Evolutionary conservation across 2,797 vertebrate species (phyloP).

Genomic region (Tadarida brasiliensis): DNA sequence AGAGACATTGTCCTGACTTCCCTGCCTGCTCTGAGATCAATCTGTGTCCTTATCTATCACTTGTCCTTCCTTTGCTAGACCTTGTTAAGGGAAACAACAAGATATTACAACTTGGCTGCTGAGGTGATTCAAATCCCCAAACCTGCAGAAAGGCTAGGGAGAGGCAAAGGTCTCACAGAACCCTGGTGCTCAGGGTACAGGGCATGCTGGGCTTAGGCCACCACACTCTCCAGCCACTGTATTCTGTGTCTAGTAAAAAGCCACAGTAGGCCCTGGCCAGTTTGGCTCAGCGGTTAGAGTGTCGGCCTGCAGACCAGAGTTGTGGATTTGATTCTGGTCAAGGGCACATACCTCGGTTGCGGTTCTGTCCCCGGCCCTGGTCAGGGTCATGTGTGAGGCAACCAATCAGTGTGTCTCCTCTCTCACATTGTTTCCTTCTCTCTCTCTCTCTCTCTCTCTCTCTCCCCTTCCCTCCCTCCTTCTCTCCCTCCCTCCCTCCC

Average conservation of each 20-base stretch:
- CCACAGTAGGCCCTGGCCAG: no score
- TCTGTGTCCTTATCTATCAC: not conserved
- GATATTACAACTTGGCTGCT: constrained; percentile 16
- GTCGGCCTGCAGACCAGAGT: no score
- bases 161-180: not conserved
- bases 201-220: not conserved
- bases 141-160: not conserved
- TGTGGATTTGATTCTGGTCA: no score
- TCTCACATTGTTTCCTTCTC: no score
- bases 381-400: no score
- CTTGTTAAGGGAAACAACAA: not conserved
- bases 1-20: not conserved
- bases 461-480: no score
- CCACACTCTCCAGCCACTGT: not conserved
- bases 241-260: not conserved
- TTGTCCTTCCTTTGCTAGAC: not conserved
- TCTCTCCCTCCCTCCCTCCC: no score
- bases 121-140: constrained; percentile 45
- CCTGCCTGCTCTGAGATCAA: not conserved
- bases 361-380: no score
- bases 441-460: no score
- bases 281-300: no score
- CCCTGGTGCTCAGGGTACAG: not conserved
- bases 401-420: no score
- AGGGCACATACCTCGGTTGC: no score